These are phyloP conservation scores for Rhinogobius similis DNA, from an alignment of 2,113 vertebrate species.

Conservation along the genomic window DNA sequence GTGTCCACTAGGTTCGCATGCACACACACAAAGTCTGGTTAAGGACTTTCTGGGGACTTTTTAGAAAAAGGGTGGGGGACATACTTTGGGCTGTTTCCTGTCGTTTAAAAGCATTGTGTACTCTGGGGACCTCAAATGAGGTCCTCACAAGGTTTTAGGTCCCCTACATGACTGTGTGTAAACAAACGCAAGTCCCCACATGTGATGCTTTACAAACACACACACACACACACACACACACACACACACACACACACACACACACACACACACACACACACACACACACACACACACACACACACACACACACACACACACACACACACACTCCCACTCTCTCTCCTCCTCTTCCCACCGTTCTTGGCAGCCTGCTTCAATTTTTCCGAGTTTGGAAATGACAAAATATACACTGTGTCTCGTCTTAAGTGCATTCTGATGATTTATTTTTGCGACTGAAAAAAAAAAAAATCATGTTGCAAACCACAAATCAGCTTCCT, in stretches of 20 bases:
- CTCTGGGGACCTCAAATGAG: no score
- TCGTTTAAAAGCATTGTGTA: no score
- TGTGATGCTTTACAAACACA: no score
- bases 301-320: constrained; percentile 12
- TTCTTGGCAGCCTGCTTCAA: constrained; percentile 71
- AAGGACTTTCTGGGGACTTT: no score
- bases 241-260: constrained; percentile 23
- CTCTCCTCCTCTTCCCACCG: constrained; percentile 73
- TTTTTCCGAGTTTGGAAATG: constrained; percentile 65
- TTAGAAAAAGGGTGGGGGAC: no score
- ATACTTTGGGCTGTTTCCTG: no score
- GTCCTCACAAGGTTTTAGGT: no score
- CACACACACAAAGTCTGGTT: no score
- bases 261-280: constrained; percentile 1
- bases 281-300: constrained; percentile 79
- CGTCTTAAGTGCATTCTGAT: background rate
- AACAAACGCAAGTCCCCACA: no score
- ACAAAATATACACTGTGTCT: constrained; percentile 38
- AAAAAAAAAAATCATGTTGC: constrained; percentile 14
- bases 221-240: constrained; percentile 8
- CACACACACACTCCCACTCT: constrained; percentile 27
- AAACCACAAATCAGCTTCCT: constrained; percentile 15
- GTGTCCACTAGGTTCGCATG: no score
- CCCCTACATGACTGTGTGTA: no score
- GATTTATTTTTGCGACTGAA: constrained; percentile 25